A percentile compares a stretch with the other conserved stretches of the same genome.
These are phyloP conservation scores for Nanorana parkeri DNA, from an alignment of 2,113 vertebrate species.

Conservation along the genomic window DNA sequence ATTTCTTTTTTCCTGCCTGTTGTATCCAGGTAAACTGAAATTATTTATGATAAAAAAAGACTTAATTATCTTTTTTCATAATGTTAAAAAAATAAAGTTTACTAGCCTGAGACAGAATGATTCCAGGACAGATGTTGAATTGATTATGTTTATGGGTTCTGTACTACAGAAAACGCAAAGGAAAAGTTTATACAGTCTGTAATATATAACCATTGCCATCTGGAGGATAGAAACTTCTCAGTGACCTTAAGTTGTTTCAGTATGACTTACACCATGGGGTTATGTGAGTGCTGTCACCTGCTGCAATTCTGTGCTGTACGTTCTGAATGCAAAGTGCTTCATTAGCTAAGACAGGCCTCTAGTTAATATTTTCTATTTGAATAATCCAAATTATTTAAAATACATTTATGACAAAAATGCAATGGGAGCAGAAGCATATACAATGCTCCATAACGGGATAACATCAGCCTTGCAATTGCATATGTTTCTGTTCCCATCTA, in stretches of 20 bases:
- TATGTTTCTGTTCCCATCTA: too few species aligned
- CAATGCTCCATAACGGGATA: too few species aligned
- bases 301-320: not conserved
- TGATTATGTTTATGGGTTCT: slow-evolving; percentile 41
- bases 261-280: slow-evolving; percentile 10
- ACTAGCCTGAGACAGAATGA: slow-evolving; percentile 16
- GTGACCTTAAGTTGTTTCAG: slow-evolving; percentile 43
- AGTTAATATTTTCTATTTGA: too few species aligned
- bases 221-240: slow-evolving; percentile 17
- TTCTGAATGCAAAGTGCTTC: slow-evolving; percentile 2
- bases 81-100: slow-evolving; percentile 42
- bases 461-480: too few species aligned
- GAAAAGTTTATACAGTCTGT: slow-evolving; percentile 18
- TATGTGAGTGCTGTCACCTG: not conserved
- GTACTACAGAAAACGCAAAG: slow-evolving; percentile 31
- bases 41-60: not conserved
- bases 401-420: too few species aligned
- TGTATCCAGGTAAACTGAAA: not conserved
- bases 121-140: slow-evolving; percentile 41
- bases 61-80: not conserved
- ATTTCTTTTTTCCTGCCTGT: too few species aligned
- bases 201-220: slow-evolving; percentile 42
- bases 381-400: too few species aligned
- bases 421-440: too few species aligned
- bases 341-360: not conserved